A percentile compares a stretch with the other conserved stretches of the same genome.
phyloP scores from a whole-genome alignment of 2,113 vertebrate genomes.

The Protobothrops mucrosquamatus region DNA sequence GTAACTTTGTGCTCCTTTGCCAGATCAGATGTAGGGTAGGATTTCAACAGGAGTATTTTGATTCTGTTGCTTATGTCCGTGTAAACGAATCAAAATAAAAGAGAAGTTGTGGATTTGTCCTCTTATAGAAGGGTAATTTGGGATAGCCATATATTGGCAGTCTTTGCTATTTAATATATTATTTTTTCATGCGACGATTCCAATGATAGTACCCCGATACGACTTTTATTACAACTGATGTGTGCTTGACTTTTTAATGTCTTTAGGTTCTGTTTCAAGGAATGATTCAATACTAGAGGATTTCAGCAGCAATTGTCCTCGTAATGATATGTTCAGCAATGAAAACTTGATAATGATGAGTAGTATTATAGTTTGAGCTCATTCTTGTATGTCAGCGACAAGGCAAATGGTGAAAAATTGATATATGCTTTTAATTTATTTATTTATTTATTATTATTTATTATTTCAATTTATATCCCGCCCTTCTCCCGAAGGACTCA shows the following conservation, averaged over 20 bases:
- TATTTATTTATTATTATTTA: no score
- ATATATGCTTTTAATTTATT: background rate
- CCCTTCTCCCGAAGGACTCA: no score
- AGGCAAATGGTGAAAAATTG: background rate
- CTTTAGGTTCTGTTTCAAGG: slow-evolving; percentile 15
- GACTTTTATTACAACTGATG: slow-evolving; percentile 12
- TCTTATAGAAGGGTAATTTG: rapidly evolving
- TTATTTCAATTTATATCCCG: no score
- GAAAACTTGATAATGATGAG: slow-evolving; percentile 25
- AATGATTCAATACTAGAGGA: slow-evolving; percentile 39
- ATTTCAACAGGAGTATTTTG: background rate
- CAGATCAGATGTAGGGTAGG: background rate
- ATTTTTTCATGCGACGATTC: slow-evolving; percentile 5
- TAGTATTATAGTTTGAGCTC: background rate
- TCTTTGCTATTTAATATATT: background rate
- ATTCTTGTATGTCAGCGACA: slow-evolving; percentile 13
- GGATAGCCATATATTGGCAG: background rate
- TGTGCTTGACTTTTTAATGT: slow-evolving; percentile 31
- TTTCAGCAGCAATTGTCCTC: slow-evolving; percentile 35
- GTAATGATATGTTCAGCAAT: slow-evolving; percentile 38
- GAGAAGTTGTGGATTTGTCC: background rate
- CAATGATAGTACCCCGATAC: slow-evolving; percentile 3
- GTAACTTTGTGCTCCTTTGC: background rate
- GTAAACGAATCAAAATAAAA: background rate
- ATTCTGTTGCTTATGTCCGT: background rate